These are phyloP conservation scores for Drosophila watanabei DNA, from an alignment of 1,140 invertebrate species.

Conservation along the genomic window DNA sequence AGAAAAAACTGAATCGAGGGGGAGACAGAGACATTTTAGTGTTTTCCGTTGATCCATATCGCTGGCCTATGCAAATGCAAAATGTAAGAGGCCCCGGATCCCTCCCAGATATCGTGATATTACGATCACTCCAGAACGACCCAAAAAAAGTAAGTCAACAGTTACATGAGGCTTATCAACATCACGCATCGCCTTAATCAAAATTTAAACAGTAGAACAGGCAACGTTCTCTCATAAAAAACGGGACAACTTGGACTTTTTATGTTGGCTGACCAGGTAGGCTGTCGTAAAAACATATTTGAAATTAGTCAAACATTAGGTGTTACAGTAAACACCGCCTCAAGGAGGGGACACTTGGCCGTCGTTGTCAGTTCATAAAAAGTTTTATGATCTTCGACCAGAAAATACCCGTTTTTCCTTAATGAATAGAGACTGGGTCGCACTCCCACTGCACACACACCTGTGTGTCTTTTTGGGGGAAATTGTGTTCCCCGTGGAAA, in stretches of 20 bases:
- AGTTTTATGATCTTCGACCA: constrained; percentile 54
- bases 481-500: constrained; percentile 17
- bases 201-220: constrained; percentile 79
- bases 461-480: constrained; percentile 4
- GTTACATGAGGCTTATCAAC: constrained; percentile 58
- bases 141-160: constrained; percentile 71
- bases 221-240: constrained; percentile 64
- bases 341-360: constrained; percentile 24
- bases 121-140: constrained; percentile 54
- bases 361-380: constrained; percentile 61
- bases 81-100: constrained; percentile 36
- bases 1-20: constrained; percentile 18
- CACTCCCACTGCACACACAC: constrained; percentile 31
- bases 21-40: constrained; percentile 55
- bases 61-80: constrained; percentile 72
- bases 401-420: constrained; percentile 14
- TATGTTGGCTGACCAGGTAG: constrained; percentile 57
- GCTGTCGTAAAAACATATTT: constrained; percentile 75
- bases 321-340: constrained; percentile 70
- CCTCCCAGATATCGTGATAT: constrained; percentile 34
- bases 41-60: constrained; percentile 69
- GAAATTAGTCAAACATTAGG: constrained; percentile 82
- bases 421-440: constrained; percentile 22
- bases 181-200: constrained; percentile 63
- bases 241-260: constrained; percentile 30